phyloP scores from a whole-genome alignment of 2,888 invertebrate species.

The Sturmia bella region DNA sequence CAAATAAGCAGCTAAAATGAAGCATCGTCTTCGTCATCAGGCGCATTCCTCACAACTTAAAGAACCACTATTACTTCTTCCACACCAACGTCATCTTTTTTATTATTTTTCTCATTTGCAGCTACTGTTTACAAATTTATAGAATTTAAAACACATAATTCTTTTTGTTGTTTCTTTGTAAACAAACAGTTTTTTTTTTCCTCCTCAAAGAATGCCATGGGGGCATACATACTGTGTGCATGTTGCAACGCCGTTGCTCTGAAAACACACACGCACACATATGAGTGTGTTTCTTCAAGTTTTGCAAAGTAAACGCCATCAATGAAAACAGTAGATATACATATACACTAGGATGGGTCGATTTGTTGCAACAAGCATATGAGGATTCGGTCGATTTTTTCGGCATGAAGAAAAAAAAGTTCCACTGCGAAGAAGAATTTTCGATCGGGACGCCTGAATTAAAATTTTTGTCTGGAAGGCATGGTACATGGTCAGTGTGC shows the following conservation, averaged over 20 bases:
- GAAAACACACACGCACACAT: neutral
- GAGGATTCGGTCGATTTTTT: too few species aligned
- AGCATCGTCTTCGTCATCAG: conserved; percentile 1
- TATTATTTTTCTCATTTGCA: conserved; percentile 39
- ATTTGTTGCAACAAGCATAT: too few species aligned
- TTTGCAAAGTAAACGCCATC: conserved; percentile 55
- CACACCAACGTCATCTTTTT: conserved; percentile 27
- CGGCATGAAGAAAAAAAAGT: too few species aligned
- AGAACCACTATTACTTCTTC: conserved; percentile 7
- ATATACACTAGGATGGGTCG: too few species aligned
- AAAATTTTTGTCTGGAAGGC: too few species aligned
- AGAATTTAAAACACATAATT: conserved; percentile 35
- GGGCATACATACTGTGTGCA: conserved; percentile 36
- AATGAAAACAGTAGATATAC: conserved; percentile 20
- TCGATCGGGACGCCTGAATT: too few species aligned
- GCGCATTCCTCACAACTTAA: conserved; percentile 4
- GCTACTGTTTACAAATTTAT: conserved; percentile 62
- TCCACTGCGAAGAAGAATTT: too few species aligned
- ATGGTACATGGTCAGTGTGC: too few species aligned
- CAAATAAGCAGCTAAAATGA: neutral
- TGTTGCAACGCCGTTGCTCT: conserved; percentile 40
- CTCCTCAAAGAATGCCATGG: conserved; percentile 42
- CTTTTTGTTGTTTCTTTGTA: conserved; percentile 6
- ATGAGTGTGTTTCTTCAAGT: conserved; percentile 1
- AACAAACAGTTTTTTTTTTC: conserved; percentile 27